Evolutionary conservation across 2,888 invertebrate genomes (phyloP).

Genomic region (Drosophila melanosoma): DNA sequence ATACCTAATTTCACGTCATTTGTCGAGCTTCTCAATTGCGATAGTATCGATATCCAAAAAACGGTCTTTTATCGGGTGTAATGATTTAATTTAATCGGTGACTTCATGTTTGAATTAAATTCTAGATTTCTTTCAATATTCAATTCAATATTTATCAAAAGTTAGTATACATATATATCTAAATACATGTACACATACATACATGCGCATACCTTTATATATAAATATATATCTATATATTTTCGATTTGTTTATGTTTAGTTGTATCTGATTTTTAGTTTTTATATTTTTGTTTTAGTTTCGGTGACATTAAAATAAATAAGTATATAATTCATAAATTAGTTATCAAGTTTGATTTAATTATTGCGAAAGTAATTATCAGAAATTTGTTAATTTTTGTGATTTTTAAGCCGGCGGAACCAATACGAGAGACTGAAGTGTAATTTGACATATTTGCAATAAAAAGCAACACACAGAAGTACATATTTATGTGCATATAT

Average conservation of each 20-base stretch:
- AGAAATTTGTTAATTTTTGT: constrained; percentile 85
- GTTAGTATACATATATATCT: constrained; percentile 1
- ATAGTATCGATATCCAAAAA: not conserved
- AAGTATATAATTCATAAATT: constrained; percentile 27
- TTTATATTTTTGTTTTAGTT: constrained; percentile 21
- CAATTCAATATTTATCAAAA: not conserved
- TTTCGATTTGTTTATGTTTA: not conserved
- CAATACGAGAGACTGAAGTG: constrained; percentile 91
- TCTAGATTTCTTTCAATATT: not conserved
- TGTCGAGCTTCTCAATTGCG: not conserved
- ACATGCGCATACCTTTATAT: not conserved
- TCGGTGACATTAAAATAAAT: constrained; percentile 28
- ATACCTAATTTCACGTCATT: not conserved
- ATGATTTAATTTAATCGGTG: not conserved
- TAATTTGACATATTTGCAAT: constrained; percentile 84
- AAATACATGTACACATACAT: constrained; percentile 1
- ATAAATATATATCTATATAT: not conserved
- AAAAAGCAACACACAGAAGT: constrained; percentile 51
- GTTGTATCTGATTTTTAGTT: not conserved
- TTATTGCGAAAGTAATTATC: constrained; percentile 75
- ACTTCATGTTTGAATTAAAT: not conserved
- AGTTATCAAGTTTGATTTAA: constrained; percentile 49
- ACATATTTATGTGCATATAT: constrained; percentile 34
- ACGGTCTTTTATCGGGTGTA: not conserved
- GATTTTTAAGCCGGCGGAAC: constrained; percentile 89